Evolutionary conservation across 2,888 invertebrate species (phyloP).

Genomic region (Metellina segmentata): DNA sequence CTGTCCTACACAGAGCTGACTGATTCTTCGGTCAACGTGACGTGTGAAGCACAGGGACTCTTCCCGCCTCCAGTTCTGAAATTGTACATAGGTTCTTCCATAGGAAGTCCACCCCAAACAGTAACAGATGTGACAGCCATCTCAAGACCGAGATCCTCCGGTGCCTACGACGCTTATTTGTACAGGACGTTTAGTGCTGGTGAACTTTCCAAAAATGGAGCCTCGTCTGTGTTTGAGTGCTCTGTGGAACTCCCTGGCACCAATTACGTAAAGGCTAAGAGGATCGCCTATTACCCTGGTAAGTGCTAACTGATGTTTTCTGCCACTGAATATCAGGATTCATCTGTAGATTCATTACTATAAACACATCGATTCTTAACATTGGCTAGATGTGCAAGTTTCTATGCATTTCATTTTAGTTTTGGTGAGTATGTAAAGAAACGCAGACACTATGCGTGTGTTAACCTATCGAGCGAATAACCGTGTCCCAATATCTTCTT

Average conservation of each 20-base stretch:
- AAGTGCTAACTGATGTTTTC: background rate
- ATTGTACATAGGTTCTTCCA: slow-evolving; percentile 50
- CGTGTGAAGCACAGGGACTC: slow-evolving; percentile 69
- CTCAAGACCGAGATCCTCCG: slow-evolving; percentile 26
- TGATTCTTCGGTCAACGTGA: slow-evolving; percentile 60
- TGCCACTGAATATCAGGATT: no score
- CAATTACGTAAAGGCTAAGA: slow-evolving; percentile 71
- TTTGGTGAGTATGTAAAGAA: no score
- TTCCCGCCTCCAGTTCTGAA: slow-evolving; percentile 58
- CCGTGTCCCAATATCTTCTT: no score
- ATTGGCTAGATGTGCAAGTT: no score
- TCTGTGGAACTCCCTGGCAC: slow-evolving; percentile 74
- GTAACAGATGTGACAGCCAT: slow-evolving; percentile 14
- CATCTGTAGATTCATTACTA: no score
- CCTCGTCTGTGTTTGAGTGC: slow-evolving; percentile 75
- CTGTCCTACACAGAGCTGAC: slow-evolving; percentile 48
- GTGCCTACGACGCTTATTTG: slow-evolving; percentile 63
- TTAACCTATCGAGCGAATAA: no score
- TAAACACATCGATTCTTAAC: no score
- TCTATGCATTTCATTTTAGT: no score
- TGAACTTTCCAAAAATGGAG: slow-evolving; percentile 54
- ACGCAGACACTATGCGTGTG: no score
- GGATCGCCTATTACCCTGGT: slow-evolving; percentile 77
- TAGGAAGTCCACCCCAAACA: slow-evolving; percentile 37
- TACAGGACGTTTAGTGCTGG: slow-evolving; percentile 64